A percentile compares a stretch with the other conserved stretches of the same genome.
phyloP scores from a whole-genome alignment of 1,140 invertebrate species.

The Vollenhovia emeryi region DNA sequence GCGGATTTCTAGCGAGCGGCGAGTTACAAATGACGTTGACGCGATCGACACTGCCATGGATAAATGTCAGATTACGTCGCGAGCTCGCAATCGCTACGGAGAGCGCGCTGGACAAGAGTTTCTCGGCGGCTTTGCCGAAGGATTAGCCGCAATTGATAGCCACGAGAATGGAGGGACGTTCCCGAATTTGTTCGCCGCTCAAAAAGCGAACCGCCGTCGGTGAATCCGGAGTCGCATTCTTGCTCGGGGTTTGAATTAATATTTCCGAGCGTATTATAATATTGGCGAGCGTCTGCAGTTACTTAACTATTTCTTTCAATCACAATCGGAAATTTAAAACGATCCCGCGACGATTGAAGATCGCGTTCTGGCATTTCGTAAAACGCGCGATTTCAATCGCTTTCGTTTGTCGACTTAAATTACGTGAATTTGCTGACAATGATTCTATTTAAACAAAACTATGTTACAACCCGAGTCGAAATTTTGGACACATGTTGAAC shows the following conservation, averaged over 20 bases:
- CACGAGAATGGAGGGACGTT: slow-evolving; percentile 67
- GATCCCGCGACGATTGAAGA: neutral
- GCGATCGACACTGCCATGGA: neutral
- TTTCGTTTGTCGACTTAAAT: too few species aligned
- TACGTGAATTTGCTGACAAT: too few species aligned
- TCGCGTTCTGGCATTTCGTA: neutral
- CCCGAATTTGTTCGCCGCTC: slow-evolving; percentile 61
- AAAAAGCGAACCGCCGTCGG: slow-evolving; percentile 20
- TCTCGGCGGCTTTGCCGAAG: slow-evolving; percentile 66
- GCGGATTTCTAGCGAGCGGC: slow-evolving; percentile 27
- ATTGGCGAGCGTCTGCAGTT: neutral
- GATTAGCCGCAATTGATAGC: slow-evolving; percentile 76
- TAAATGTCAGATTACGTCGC: neutral
- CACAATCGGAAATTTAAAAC: neutral
- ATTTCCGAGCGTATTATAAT: neutral
- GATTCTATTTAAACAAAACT: too few species aligned
- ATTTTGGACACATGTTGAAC: too few species aligned
- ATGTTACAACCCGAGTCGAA: too few species aligned
- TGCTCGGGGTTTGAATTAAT: neutral
- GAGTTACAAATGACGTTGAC: neutral
- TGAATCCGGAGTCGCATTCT: slow-evolving; percentile 15
- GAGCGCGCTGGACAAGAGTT: slow-evolving; percentile 63
- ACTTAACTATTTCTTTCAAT: neutral
- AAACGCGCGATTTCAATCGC: neutral
- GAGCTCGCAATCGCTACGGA: too few species aligned